Evolutionary conservation across 2,797 vertebrate genomes (phyloP), one percentile per base, ranked within the genome.

Genomic region (Ataeniobius toweri): DNA sequence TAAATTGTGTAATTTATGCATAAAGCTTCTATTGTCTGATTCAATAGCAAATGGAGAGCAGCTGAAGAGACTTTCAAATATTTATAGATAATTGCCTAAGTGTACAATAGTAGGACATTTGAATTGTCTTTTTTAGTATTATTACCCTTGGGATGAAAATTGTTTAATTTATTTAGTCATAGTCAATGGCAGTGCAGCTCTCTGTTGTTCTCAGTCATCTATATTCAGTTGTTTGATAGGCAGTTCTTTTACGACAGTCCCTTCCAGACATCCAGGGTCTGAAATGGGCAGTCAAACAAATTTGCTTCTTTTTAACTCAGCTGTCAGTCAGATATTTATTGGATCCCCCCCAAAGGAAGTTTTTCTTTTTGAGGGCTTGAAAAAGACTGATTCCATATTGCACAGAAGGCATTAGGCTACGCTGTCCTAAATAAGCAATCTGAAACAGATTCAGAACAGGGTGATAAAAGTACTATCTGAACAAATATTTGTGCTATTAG

Each of bases 291-390:
- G 76, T 80, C 74, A 79, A 77, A 80, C 74, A 85, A 88, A 91
- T 89, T 89, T 86, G 80, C 73, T 85, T 89, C 82, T 71, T 80
- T 88, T 92, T 87, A 83, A 78, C 65, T 67, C 77, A 88, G 63
- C 86, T 88, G 89, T 84, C 93, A 92, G 20, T 92, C 88, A 90
- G 63, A 80, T 71, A 78, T 70, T 83, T 79, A 77, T 76, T 77
- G 76, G 56, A 68, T 41, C 77, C 58, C 28, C 55, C 31, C 3
- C 44, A 70, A 46, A 1, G 77, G 75, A 59, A 1, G 12, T 41
- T 28, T 86, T 81, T 83, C 41, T 67, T 24, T 79, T 44, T 81
- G 46, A 65, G n/a, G 8, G 24, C 82, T 73, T 48, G 18, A 73
- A 39, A 80, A 22, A 77, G 59, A 76, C 44, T 36, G 36, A 80